A percentile compares a stretch with the other conserved stretches of the same genome.
Evolutionary conservation across 2,888 invertebrate species (phyloP).

Genomic region (Xanthia icteritia): DNA sequence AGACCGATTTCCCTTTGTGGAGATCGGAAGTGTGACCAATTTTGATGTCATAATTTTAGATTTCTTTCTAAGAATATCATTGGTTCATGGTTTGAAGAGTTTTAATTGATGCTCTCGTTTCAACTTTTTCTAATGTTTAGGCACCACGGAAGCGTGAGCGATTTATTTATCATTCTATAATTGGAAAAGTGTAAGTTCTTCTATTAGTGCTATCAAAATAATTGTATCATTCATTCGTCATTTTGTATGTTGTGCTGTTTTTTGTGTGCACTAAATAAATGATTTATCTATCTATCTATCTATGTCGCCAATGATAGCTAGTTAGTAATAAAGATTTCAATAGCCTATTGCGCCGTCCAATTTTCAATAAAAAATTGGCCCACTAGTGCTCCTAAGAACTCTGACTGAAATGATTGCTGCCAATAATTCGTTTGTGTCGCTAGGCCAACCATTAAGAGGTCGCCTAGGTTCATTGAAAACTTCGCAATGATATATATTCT

Average conservation of each 20-base stretch:
- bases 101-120: slow-evolving; percentile 58
- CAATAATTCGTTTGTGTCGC: slow-evolving; percentile 45
- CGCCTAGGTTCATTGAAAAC: slow-evolving; percentile 21
- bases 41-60: slow-evolving; percentile 74
- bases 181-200: background rate
- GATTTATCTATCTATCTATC: no score
- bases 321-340: slow-evolving; percentile 37
- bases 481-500: slow-evolving; percentile 18
- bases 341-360: slow-evolving; percentile 33
- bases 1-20: slow-evolving; percentile 75
- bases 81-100: slow-evolving; percentile 50
- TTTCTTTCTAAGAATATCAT: slow-evolving; percentile 55
- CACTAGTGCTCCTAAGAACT: slow-evolving; percentile 31
- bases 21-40: slow-evolving; percentile 73
- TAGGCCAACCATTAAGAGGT: slow-evolving; percentile 19
- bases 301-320: slow-evolving; percentile 22
- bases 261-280: no score
- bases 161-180: background rate
- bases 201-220: background rate
- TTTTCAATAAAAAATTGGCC: slow-evolving; percentile 44
- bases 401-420: slow-evolving; percentile 34
- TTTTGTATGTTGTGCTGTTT: no score
- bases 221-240: slow-evolving; percentile 13
- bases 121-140: slow-evolving; percentile 27
- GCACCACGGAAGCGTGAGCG: slow-evolving; percentile 23